A percentile compares a stretch with the other conserved stretches of the same genome.
phyloP scores from a whole-genome alignment of 2,113 vertebrate species.

The Psephotus haematonotus region DNA sequence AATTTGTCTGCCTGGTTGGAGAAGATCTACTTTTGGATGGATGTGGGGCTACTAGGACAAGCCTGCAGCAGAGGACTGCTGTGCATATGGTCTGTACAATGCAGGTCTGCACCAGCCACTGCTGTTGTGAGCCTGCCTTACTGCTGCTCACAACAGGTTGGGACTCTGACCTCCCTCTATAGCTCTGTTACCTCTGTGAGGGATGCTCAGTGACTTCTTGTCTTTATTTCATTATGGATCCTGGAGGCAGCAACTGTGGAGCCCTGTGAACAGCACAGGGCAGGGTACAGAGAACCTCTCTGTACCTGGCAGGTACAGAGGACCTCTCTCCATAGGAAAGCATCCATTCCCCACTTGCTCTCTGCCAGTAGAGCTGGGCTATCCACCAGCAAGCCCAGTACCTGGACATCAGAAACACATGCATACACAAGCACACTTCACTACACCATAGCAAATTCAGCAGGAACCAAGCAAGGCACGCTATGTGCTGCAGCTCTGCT shows the following conservation, averaged over 20 bases:
- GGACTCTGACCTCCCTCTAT: background rate
- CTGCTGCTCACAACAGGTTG: background rate
- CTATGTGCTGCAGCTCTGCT: background rate
- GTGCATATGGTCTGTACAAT: accelerated
- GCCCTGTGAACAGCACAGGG: accelerated
- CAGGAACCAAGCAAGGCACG: background rate
- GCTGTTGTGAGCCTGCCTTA: background rate
- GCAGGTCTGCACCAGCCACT: background rate
- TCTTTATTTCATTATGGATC: background rate
- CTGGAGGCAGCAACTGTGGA: background rate
- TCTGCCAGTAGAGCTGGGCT: background rate
- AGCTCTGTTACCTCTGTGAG: background rate
- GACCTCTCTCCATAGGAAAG: background rate
- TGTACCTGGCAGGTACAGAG: too few relatives aligned
- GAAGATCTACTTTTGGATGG: background rate
- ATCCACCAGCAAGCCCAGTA: background rate
- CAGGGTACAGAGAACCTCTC: background rate
- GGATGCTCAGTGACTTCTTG: background rate
- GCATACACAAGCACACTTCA: background rate
- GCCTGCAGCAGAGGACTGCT: accelerated
- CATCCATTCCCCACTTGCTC: background rate
- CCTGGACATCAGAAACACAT: background rate
- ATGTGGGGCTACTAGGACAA: background rate
- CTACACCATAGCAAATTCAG: background rate
- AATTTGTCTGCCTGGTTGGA: background rate